Conservation (phyloP, 2,888 invertebrate species). For the Drosophila atripex region DNA sequence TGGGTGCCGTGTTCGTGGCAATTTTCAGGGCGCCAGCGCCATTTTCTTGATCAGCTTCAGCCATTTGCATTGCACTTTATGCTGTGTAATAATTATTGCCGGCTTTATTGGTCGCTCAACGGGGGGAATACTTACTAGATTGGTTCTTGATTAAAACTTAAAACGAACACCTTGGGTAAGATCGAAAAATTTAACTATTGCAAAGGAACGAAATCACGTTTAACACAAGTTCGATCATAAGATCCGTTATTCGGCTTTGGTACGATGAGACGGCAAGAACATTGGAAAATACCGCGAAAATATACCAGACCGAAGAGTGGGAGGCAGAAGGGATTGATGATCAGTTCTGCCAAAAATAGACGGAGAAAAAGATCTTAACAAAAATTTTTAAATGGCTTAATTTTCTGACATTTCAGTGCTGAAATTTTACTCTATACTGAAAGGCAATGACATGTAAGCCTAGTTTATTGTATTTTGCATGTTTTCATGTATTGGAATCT, state of each 20-base stretch:
- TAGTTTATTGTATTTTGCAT: no score
- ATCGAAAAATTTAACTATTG: constrained; percentile 35
- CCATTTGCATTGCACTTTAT: constrained; percentile 53
- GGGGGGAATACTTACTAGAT: constrained; percentile 16
- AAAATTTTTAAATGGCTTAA: constrained; percentile 2
- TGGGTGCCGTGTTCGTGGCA: constrained; percentile 30
- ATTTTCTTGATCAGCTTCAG: constrained; percentile 72
- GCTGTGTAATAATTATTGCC: background rate
- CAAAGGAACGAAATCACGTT: constrained; percentile 63
- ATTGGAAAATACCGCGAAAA: constrained; percentile 18
- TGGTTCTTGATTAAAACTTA: constrained; percentile 18
- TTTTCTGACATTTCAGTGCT: background rate
- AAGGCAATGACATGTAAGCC: no score
- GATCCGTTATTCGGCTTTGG: constrained; percentile 57
- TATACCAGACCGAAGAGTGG: constrained; percentile 5
- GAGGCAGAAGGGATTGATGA: background rate
- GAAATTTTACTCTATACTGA: background rate
- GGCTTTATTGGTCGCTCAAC: background rate
- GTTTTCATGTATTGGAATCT: no score
- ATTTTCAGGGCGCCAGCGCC: constrained; percentile 75
- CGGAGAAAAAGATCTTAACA: background rate
- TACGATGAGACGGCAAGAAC: constrained; percentile 43
- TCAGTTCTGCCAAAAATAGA: constrained; percentile 1
- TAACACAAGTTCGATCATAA: constrained; percentile 44
- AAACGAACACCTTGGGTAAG: constrained; percentile 33